Base-by-base conservation (phyloP, 2,888 invertebrate genomes). In the Ctenicera cuprea region DNA sequence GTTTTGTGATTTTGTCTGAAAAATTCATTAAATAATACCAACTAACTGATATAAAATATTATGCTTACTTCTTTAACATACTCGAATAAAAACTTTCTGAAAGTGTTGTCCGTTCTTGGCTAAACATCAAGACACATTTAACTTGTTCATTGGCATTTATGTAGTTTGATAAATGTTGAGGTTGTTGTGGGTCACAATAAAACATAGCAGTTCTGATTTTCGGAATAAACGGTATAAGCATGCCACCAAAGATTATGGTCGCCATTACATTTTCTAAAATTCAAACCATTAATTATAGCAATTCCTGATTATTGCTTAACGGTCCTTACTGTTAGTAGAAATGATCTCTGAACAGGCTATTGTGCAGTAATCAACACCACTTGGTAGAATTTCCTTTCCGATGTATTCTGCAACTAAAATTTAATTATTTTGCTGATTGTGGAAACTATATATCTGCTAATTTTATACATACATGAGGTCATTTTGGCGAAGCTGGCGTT, bases 141-240 rank as follows among this genome's bases (percentile, higher is more conserved):
- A 64, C 30, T 33, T 48, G 3, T 50, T 64, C 64, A 5, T 64
- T 30, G 9, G 30, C 16, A 7, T 43, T 62, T 12, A 62, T 38
- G 20, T 9, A 20, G 0, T n/a, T n/a, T 12, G 37, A 5, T 62
- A 62, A 5, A 0, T 3, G 2, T 12, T 62, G 43, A 8, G 37
- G 41, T 5, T 43, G 1, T 9, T 22, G 38, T 2, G 38, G 62
- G 18, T 43, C 38, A 12, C 18, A 38, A 18, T 62, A 20, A 30
- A 66, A 66, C 66, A 66, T 66, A 2, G 38, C 9, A 1, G 41
- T 54, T 20, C 52, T 1, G 16, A 66, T 41, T 11, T 66, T 33
- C 7, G 66, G 66, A 22, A 66, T 66, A 26, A 14, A 12, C 3
- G 66, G 66, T 33, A 66, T 54, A 18, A 66, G 52, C n/a, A 66